A percentile compares a stretch with the other conserved stretches of the same genome.
Evolutionary conservation across 1,140 invertebrate species (phyloP).

Genomic region (Chionoecetes opilio): DNA sequence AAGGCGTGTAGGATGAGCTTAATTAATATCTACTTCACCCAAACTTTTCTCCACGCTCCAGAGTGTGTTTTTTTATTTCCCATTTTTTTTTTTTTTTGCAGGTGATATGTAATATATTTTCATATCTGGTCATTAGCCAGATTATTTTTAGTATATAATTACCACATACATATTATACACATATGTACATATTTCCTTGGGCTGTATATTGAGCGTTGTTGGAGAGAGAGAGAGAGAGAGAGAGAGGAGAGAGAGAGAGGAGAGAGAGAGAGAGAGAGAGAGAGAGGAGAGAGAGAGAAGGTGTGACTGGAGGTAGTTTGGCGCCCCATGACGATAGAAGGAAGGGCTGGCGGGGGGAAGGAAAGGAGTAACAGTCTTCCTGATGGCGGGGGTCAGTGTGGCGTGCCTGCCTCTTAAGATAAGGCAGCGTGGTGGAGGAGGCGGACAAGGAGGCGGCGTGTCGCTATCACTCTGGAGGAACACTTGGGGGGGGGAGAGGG

Average conservation of each 20-base stretch:
- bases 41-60: not conserved
- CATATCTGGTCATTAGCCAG: not conserved
- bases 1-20: not conserved
- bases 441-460: not conserved
- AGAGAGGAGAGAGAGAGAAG: not conserved
- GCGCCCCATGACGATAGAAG: not conserved
- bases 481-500: not conserved
- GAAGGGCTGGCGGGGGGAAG: not conserved
- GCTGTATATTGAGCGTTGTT: not conserved
- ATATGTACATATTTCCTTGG: not conserved
- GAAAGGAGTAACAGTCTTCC: not conserved
- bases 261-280: not conserved
- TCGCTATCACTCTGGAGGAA: not conserved
- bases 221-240: not conserved
- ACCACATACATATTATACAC: not conserved
- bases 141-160: constrained; percentile 12
- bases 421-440: not conserved
- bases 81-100: not conserved
- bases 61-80: not conserved
- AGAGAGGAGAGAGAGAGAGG: not conserved
- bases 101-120: not conserved
- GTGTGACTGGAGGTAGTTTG: not conserved
- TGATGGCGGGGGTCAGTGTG: not conserved
- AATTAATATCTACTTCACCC: not conserved
- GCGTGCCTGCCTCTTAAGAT: constrained; percentile 1